A percentile compares a stretch with the other conserved stretches of the same genome.
Conservation (phyloP, 1,140 invertebrate species). For the Macrobrachium rosenbergii region DNA sequence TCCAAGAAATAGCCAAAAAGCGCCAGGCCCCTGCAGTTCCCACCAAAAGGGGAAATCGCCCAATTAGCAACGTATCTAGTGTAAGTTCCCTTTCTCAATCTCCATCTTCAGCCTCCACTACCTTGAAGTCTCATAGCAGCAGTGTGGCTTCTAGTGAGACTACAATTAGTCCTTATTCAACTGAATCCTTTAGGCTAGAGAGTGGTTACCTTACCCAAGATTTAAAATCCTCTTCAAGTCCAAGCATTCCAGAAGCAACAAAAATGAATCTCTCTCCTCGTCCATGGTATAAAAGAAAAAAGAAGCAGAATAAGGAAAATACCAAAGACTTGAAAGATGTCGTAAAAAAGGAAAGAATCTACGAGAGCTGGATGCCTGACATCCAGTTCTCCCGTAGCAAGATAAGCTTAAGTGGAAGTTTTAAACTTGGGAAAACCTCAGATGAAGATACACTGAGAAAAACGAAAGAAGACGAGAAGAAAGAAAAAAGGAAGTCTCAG, state of each 20-base stretch:
- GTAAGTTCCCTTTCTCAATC: conserved; percentile 54
- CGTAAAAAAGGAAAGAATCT: conserved; percentile 35
- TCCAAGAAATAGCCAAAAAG: conserved; percentile 7
- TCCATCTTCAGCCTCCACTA: conserved; percentile 48
- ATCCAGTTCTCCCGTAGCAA: conserved; percentile 53
- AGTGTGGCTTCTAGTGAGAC: conserved; percentile 35
- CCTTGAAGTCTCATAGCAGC: conserved; percentile 47
- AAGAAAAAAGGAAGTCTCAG: conserved; percentile 74
- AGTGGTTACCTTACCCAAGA: conserved; percentile 44
- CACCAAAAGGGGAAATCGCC: conserved; percentile 10
- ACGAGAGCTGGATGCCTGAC: conserved; percentile 60
- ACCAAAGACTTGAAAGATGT: conserved; percentile 25
- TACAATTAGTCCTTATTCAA: conserved; percentile 43
- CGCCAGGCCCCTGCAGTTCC: neutral
- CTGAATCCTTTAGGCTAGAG: conserved; percentile 38
- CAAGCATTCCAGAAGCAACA: conserved; percentile 40
- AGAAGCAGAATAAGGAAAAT: conserved; percentile 32
- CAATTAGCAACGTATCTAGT: conserved; percentile 46
- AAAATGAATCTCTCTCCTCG: conserved; percentile 54
- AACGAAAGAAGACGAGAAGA: conserved; percentile 48
- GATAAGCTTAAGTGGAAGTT: conserved; percentile 26
- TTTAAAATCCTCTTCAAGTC: conserved; percentile 40
- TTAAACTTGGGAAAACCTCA: conserved; percentile 28
- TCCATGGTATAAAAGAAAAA: conserved; percentile 58
- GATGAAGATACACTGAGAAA: conserved; percentile 28